Evolutionary conservation across 2,888 invertebrate species (phyloP).

Genomic region (Drosophila atroscutellata): DNA sequence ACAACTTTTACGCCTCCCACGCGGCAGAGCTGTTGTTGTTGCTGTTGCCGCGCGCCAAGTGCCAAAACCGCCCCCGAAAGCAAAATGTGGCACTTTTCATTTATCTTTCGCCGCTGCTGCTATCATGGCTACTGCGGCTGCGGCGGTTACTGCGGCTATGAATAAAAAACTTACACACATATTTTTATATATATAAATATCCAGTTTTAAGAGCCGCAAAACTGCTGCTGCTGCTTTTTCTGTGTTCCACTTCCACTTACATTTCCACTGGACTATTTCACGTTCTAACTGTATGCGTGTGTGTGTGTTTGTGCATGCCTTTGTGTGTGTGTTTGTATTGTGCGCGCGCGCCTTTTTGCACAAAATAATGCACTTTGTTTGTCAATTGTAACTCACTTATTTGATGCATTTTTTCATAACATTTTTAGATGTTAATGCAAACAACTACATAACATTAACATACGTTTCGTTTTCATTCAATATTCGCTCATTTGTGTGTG

Average conservation of each 20-base stretch:
- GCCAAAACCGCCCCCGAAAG: constrained; percentile 78
- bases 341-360: constrained; percentile 66
- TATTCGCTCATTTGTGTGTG: constrained; percentile 39
- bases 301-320: constrained; percentile 36
- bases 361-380: constrained; percentile 69
- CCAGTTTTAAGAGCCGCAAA: constrained; percentile 21
- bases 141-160: constrained; percentile 60
- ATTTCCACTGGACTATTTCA: constrained; percentile 59
- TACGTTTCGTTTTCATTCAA: constrained; percentile 59
- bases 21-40: constrained; percentile 48
- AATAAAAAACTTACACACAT: constrained; percentile 54
- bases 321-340: constrained; percentile 27
- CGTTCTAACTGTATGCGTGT: constrained; percentile 34
- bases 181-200: background rate
- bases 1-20: constrained; percentile 72
- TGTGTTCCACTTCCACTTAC: constrained; percentile 51
- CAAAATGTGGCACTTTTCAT: constrained; percentile 77
- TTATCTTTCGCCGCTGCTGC: constrained; percentile 62
- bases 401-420: constrained; percentile 43
- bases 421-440: constrained; percentile 21
- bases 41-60: constrained; percentile 64
- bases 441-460: constrained; percentile 4
- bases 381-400: constrained; percentile 47
- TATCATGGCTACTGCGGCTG: constrained; percentile 41
- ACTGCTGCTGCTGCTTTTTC: constrained; percentile 42